Evolutionary conservation across 2,113 vertebrate genomes (phyloP).

Genomic region (Condylura cristata): DNA sequence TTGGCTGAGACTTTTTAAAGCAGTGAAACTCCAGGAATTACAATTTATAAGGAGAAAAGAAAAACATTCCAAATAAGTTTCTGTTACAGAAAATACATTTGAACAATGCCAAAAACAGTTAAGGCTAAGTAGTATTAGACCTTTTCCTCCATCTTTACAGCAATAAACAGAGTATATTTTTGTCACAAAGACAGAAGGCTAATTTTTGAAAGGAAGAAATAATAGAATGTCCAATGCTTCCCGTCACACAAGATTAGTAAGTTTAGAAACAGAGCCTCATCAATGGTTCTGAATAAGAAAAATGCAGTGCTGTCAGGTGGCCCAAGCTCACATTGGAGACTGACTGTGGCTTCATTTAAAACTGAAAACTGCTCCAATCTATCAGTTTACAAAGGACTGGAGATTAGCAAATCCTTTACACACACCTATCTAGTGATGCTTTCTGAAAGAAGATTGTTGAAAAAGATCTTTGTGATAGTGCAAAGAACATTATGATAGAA

Average conservation of each 20-base stretch:
- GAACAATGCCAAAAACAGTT: constrained; percentile 82
- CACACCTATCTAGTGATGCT: not conserved
- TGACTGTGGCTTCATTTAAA: constrained; percentile 50
- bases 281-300: constrained; percentile 40
- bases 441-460: constrained; percentile 29
- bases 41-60: constrained; percentile 78
- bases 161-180: constrained; percentile 66
- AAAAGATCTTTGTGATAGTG: constrained; percentile 35
- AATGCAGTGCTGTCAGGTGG: not conserved
- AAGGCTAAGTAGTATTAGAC: constrained; percentile 82
- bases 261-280: constrained; percentile 48
- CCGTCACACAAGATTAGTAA: constrained; percentile 59
- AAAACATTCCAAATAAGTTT: constrained; percentile 78
- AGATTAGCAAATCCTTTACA: constrained; percentile 30
- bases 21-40: constrained; percentile 82
- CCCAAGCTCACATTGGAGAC: constrained; percentile 20
- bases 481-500: constrained; percentile 54
- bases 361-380: constrained; percentile 50
- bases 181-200: constrained; percentile 59
- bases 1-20: constrained; percentile 78
- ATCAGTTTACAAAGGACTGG: not conserved
- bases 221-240: constrained; percentile 67
- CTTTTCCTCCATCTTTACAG: constrained; percentile 75
- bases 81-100: constrained; percentile 82
- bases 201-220: constrained; percentile 67